Conservation (phyloP, 2,113 vertebrate genomes). For the Geococcyx californianus region DNA sequence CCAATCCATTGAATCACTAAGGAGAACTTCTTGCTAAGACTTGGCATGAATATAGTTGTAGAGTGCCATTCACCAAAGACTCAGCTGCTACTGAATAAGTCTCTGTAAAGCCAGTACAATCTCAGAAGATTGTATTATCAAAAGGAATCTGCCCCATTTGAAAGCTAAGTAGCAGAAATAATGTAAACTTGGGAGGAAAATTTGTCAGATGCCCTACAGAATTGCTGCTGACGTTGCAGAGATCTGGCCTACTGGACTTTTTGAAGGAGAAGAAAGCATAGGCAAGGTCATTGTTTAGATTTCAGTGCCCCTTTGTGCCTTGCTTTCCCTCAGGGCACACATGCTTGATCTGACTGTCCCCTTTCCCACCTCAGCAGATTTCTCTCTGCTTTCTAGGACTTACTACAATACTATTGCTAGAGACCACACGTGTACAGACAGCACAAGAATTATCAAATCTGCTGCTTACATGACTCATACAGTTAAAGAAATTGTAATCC, state of each 20-base stretch:
- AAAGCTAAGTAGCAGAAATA: slow-evolving; percentile 5
- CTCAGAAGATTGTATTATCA: not conserved
- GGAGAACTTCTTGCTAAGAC: slow-evolving; percentile 6
- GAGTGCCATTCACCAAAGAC: not conserved
- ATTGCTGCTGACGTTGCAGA: not conserved
- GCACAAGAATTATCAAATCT: not conserved
- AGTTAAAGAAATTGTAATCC: not conserved
- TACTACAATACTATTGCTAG: not conserved
- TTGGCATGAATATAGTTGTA: slow-evolving; percentile 12
- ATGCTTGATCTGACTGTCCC: not conserved
- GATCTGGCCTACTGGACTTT: not conserved
- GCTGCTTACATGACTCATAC: not conserved
- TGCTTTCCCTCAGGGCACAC: fast-evolving
- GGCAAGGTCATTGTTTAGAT: not conserved
- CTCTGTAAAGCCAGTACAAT: not conserved
- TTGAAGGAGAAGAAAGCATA: not conserved
- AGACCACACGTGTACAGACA: not conserved
- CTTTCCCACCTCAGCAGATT: not conserved
- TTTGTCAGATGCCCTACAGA: not conserved
- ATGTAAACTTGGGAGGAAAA: not conserved
- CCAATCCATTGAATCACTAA: slow-evolving; percentile 4
- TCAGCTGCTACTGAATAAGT: not conserved
- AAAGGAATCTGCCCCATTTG: not conserved
- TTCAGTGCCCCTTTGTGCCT: not conserved
- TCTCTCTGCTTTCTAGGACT: not conserved